These are phyloP conservation scores for Arvicanthis niloticus DNA, from an alignment of 2,113 vertebrate species.

Conservation along the genomic window DNA sequence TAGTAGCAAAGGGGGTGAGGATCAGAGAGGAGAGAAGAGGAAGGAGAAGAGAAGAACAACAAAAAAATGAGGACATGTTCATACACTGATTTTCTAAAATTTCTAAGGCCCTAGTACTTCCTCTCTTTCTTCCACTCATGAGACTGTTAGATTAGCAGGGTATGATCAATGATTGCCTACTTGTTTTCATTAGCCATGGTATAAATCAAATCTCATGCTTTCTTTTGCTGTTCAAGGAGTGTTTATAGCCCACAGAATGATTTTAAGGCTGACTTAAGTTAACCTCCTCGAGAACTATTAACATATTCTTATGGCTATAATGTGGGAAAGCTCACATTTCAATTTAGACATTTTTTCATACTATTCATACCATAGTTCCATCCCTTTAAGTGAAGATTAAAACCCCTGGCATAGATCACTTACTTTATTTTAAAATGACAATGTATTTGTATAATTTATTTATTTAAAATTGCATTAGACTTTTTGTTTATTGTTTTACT, in stretches of 20 bases:
- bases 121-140: conserved; percentile 1
- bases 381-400: conserved; percentile 35
- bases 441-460: background rate
- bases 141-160: conserved; percentile 38
- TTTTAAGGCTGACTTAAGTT: conserved; percentile 39
- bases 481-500: background rate
- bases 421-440: conserved; percentile 8
- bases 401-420: background rate
- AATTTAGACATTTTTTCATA: background rate
- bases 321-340: background rate
- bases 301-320: background rate
- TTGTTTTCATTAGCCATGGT: conserved; percentile 61
- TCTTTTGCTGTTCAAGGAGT: conserved; percentile 51
- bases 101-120: background rate
- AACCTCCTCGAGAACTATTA: conserved; percentile 32
- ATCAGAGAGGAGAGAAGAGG: background rate
- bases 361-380: background rate
- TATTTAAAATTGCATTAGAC: background rate
- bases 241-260: conserved; percentile 27
- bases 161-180: conserved; percentile 42
- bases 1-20: no score
- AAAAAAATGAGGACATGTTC: background rate
- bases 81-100: background rate
- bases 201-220: conserved; percentile 77
- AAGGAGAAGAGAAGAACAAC: background rate